Base-by-base conservation (phyloP, 2,113 vertebrate species). In the Leuciscus idus region DNA sequence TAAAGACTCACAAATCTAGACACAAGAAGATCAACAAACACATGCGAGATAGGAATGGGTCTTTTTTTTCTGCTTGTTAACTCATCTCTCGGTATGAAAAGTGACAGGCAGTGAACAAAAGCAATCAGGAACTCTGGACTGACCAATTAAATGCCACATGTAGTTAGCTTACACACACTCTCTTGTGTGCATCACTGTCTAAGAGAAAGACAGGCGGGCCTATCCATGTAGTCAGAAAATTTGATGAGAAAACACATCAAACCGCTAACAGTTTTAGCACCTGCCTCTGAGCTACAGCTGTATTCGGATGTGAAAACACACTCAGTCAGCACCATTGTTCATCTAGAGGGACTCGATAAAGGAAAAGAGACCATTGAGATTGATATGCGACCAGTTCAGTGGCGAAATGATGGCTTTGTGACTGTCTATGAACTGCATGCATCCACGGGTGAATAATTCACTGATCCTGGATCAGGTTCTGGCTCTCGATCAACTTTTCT, bases 381-480 rank as follows among this genome's bases (percentile, higher is more conserved):
- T 36, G 70, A 36, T 85, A 43, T 19, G 52, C 64, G 19, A 30
- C 73, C 59, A 6, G 9, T 43, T 74, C 66, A 33, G 74, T 8
- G 61, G 26, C 57, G 33, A 84, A 81, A 52, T 84, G 21, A 64
- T 59, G 52, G 52, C 70, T 81, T 77, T 84, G 68, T 84, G 85
- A 84, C 78, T 64, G 39, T 50, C 66, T 81, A 55, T 74, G 66
- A 66, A 88, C 62, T 23, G 82, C 17, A 83, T 50, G 66, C 61
- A 72, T 64, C 55, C 30, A 57, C 52, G 73, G 46, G 85, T 91
- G 81, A 91, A 91, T 91, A 89, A 90, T 91, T 91, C 76, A 89
- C 84, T 78, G 83, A 88, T 89, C 82, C 86, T 83, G 61, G 85
- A 91, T 91, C 84, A 87, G 74, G 88, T 91, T 90, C 80, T 88